phyloP scores from a whole-genome alignment of 1,140 invertebrate species.

The Pachypeltis micranthus region DNA sequence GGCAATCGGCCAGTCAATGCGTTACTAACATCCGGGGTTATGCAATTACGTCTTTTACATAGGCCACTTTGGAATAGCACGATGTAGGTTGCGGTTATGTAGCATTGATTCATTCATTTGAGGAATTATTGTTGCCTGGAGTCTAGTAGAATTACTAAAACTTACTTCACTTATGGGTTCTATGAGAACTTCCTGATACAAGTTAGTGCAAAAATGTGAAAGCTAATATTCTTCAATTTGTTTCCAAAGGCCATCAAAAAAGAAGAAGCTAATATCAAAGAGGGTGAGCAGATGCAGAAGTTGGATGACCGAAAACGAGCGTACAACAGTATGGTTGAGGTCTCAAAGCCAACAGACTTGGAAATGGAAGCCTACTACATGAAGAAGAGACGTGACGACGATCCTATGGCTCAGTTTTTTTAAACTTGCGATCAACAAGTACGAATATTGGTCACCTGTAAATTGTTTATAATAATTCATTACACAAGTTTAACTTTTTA shows the following conservation, averaged over 20 bases:
- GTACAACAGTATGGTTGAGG: conserved; percentile 81
- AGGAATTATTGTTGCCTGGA: background rate
- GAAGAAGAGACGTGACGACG: conserved; percentile 70
- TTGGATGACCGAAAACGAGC: conserved; percentile 81
- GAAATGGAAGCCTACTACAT: conserved; percentile 89
- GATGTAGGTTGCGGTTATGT: too few relatives aligned
- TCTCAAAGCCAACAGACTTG: conserved; percentile 72
- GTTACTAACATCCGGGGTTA: too few relatives aligned
- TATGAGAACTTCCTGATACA: too few relatives aligned
- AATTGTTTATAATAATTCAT: too few relatives aligned
- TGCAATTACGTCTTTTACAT: too few relatives aligned
- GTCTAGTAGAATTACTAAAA: background rate
- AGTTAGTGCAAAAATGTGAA: too few relatives aligned
- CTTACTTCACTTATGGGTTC: too few relatives aligned
- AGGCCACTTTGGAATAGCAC: too few relatives aligned
- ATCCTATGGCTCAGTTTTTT: conserved; percentile 74
- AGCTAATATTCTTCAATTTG: conserved; percentile 31
- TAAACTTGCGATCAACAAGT: conserved; percentile 5
- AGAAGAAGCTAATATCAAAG: conserved; percentile 49
- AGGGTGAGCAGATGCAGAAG: conserved; percentile 50
- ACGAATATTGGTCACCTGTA: too few relatives aligned
- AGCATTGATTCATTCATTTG: too few relatives aligned
- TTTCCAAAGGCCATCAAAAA: conserved; percentile 42
- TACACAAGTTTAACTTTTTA: too few relatives aligned
- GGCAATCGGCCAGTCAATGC: too few relatives aligned